Base-by-base conservation (phyloP, 2,113 vertebrate species). In the Cavia aperea region DNA sequence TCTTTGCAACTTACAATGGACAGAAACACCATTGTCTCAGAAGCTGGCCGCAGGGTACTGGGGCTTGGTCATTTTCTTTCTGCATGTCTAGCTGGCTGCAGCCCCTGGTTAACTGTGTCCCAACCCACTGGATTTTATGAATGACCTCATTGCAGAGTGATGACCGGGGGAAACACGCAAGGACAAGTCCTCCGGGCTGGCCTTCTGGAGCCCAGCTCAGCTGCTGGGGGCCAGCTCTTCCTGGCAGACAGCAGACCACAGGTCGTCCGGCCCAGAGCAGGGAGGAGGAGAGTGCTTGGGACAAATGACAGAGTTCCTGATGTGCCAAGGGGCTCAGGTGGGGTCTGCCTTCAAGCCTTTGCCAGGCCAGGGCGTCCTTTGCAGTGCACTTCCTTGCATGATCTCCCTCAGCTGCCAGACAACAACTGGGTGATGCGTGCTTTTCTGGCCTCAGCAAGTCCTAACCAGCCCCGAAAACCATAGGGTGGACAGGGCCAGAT, bases 401-500 rank as follows among this genome's bases (percentile, higher is more conserved):
- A 36, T 31, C 60, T 49, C 65, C 72, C 86, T 39, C 66, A 79
- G 73, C 16, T 84, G 43, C 65, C 79, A 89, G 68, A 92, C 65
- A 84, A 87, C 81, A 85, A 78, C 18, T 3, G 43, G 68, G 83
- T 81, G 93, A 91, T 63, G 29, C 24, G 39, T 84, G 51, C 56
- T 92, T 84, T 70, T 51, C 56, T 39, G 72, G 92, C 65, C 5
- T 72, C 24, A 85, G 78, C 92, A 95, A 91, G 93, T 95, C 81
- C 87, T 81, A 91, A 95, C 94, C 83, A 92, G 94, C 62, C 83
- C 78, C 78, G 86, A 62, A 91, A 95, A 92, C 81, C 83, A 90
- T 16, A 83, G 83, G 86, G 95, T 95, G 84, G 86, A 94, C 88
- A 91, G 54, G 51, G 86, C 92, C 92, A 94, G 88, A 49, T 73